phyloP scores from a whole-genome alignment of 2,113 vertebrate species.

The Pelecanoides urinatrix region DNA sequence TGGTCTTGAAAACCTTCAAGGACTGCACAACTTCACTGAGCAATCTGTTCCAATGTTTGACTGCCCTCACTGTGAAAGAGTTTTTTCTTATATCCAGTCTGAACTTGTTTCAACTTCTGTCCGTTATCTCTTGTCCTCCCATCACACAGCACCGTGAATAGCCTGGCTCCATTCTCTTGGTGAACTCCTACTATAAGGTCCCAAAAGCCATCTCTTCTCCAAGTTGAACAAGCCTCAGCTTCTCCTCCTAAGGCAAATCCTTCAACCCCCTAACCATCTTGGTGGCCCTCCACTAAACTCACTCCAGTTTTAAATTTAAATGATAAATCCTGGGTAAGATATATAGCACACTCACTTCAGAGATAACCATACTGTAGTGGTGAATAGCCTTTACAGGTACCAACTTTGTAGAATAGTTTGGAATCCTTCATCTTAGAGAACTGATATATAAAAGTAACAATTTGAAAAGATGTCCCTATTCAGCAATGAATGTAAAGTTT shows the following conservation, averaged over 20 bases:
- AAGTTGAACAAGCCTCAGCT: neutral
- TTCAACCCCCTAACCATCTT: neutral
- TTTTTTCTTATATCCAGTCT: neutral
- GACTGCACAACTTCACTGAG: neutral
- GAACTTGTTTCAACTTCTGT: neutral
- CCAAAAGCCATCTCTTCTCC: neutral
- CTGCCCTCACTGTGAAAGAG: neutral
- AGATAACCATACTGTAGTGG: neutral
- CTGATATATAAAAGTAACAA: neutral
- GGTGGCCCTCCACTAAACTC: neutral
- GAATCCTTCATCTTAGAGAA: neutral
- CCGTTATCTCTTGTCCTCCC: neutral
- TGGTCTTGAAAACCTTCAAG: neutral
- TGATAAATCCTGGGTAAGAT: neutral
- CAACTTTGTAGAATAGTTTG: neutral
- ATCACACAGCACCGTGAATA: fast-evolving
- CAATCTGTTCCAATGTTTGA: neutral
- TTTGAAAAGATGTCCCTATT: neutral
- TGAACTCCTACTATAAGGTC: neutral
- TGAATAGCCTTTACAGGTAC: neutral
- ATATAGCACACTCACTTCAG: neutral
- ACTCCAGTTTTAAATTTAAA: neutral
- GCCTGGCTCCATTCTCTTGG: neutral
- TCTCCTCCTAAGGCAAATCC: neutral
- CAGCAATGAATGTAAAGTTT: neutral